Evolutionary conservation across 1,140 invertebrate genomes (phyloP), one percentile per base, ranked within the genome.

Genomic region (Uloborus diversus): DNA sequence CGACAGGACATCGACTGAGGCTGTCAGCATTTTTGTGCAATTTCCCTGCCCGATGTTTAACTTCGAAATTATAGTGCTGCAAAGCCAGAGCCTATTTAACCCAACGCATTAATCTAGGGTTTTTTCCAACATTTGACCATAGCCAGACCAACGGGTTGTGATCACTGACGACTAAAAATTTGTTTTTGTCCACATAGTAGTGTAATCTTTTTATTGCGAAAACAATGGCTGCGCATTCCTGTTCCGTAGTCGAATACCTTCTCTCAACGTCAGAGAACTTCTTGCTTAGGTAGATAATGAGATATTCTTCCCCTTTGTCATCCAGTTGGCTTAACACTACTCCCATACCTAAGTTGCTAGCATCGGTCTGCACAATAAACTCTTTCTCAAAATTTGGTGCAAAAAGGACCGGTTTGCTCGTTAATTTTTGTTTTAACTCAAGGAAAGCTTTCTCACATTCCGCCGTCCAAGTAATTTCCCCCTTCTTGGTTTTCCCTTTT

Each of bases 171-270:
- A 71, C 33, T 13, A 9, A 37, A 33, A 71, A 56, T 25, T 33
- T 20, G 35, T 27, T 25, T 7, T 68, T 68, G 20, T 80, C 64
- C 17, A 80, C 2, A 28, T 73, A 80, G 20, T 25, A 32, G 3
- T 51, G 23, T 14, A 80, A 49, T 20, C 42, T 69, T 35, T 57
- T 56, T n/a, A 47, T 30, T 27, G 62, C 53, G 20, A 28, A 80
- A 9, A 80, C 23, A 14, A 90, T 86, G 3, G 88, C 88, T 25
- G 90, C 80, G 61, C 89, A 83, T 86, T 90, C 88, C 80, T 88
- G 82, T 83, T 90, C 88, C 0, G 86, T 87, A 5, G 83, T 83
- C 3, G 81, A 81, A 76, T 88, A 89, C 27, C 88, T 88, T 56
- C 70, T 76, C 82, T 91, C 89, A 1, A 86, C 81, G 0, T 64